Percentiles rank a stretch among this genome's conserved stretches.
phyloP scores from a whole-genome alignment of 2,113 vertebrate genomes.

The Trochalopteron elliotii region DNA sequence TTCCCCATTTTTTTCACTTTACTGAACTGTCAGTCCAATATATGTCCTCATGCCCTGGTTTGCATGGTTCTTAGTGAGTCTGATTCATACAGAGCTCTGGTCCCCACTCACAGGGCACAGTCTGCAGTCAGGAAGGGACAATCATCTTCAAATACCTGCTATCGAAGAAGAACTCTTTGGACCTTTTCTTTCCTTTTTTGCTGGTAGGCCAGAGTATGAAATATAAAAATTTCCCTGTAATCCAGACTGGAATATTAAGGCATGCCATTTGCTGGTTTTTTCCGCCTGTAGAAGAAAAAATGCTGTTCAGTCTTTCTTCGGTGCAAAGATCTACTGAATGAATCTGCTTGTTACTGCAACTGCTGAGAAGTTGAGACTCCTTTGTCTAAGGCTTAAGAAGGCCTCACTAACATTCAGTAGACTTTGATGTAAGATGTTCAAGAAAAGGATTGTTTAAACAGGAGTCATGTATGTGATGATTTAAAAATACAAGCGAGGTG shows the following conservation, averaged over 20 bases:
- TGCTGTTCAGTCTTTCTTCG: neutral
- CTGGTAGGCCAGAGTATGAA: neutral
- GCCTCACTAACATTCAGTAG: neutral
- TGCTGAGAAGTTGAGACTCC: neutral
- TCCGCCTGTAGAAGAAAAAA: neutral
- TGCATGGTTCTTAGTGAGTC: neutral
- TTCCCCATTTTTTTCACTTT: neutral
- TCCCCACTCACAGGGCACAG: neutral
- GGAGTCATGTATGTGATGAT: neutral
- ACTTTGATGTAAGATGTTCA: neutral
- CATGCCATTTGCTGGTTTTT: neutral
- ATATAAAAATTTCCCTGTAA: neutral
- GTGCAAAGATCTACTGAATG: neutral
- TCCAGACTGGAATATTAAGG: neutral
- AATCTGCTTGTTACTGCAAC: neutral
- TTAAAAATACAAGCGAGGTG: neutral
- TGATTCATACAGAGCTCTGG: neutral
- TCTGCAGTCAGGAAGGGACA: neutral
- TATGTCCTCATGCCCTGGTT: neutral
- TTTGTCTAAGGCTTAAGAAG: neutral
- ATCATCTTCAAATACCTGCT: neutral
- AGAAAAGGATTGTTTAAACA: neutral
- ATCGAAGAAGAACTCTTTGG: neutral
- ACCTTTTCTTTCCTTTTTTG: neutral
- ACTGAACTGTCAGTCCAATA: neutral